A percentile compares a stretch with the other conserved stretches of the same genome.
Conservation (phyloP, 2,888 invertebrate species). For the Agonum fuliginosum region DNA sequence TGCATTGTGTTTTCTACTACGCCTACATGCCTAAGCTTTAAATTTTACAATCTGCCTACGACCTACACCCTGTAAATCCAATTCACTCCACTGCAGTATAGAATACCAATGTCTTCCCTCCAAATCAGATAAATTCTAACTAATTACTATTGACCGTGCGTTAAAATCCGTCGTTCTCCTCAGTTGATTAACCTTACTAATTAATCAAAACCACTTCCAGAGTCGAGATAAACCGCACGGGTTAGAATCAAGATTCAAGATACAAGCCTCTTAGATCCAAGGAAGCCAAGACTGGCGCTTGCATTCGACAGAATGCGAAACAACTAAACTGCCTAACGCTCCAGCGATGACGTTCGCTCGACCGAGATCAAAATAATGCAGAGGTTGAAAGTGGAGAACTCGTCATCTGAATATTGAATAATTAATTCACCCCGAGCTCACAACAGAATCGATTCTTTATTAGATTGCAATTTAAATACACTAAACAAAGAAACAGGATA, state of each 20-base stretch:
- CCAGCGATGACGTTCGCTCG: neutral
- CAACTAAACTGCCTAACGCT: neutral
- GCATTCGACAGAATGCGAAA: neutral
- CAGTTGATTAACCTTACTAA: slow-evolving; percentile 39
- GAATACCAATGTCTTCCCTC: too few species aligned
- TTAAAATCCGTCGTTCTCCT: neutral
- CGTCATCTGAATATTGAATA: slow-evolving; percentile 29
- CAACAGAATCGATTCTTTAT: slow-evolving; percentile 18
- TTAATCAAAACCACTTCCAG: slow-evolving; percentile 46
- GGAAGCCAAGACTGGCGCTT: neutral
- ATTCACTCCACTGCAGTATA: too few species aligned
- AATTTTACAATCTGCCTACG: neutral
- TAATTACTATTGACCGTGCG: slow-evolving; percentile 26
- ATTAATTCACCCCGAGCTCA: slow-evolving; percentile 14
- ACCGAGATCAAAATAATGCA: slow-evolving; percentile 7
- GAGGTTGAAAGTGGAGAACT: slow-evolving; percentile 3
- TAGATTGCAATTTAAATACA: slow-evolving; percentile 15
- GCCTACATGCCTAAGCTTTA: too few species aligned
- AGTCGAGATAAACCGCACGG: neutral
- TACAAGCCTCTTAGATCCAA: neutral
- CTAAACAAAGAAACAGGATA: too few species aligned
- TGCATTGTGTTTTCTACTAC: too few species aligned
- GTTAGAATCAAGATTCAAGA: slow-evolving; percentile 32
- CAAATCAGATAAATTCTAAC: slow-evolving; percentile 34
- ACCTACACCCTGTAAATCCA: too few species aligned